phyloP scores from a whole-genome alignment of 1,140 invertebrate genomes.

The Stratiolaelaps scimitus region DNA sequence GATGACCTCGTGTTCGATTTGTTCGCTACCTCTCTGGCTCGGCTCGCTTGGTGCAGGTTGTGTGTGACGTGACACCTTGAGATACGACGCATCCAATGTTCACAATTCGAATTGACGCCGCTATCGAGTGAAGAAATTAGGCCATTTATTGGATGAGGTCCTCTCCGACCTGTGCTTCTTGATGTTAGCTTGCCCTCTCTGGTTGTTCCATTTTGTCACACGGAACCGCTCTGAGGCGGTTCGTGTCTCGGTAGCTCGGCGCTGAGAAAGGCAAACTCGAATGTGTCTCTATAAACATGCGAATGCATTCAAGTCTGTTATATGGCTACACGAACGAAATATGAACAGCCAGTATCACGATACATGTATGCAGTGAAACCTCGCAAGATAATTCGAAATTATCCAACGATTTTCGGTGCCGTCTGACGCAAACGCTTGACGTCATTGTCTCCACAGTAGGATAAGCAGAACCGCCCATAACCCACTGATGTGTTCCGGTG shows the following conservation, averaged over 20 bases:
- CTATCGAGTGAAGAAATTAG: neutral
- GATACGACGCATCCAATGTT: neutral
- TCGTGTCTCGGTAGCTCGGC: neutral
- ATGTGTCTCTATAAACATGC: no score
- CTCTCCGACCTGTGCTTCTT: neutral
- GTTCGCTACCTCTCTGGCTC: neutral
- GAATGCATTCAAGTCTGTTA: no score
- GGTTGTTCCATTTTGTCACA: neutral
- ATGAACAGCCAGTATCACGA: no score
- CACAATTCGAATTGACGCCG: neutral
- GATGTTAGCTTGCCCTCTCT: neutral
- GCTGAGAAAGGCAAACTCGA: neutral
- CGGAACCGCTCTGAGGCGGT: neutral
- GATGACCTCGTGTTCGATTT: neutral
- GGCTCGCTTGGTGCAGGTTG: neutral
- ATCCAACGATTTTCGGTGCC: conserved; percentile 11
- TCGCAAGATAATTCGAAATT: neutral
- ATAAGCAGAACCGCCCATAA: neutral
- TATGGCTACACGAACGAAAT: no score
- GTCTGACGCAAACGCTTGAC: neutral
- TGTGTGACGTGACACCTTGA: neutral
- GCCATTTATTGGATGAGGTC: neutral
- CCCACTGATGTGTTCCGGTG: no score
- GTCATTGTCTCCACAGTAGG: neutral
- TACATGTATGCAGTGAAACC: no score